A percentile compares a stretch with the other conserved stretches of the same genome.
Evolutionary conservation across 2,797 vertebrate genomes (phyloP).

Genomic region (Anguilla anguilla): DNA sequence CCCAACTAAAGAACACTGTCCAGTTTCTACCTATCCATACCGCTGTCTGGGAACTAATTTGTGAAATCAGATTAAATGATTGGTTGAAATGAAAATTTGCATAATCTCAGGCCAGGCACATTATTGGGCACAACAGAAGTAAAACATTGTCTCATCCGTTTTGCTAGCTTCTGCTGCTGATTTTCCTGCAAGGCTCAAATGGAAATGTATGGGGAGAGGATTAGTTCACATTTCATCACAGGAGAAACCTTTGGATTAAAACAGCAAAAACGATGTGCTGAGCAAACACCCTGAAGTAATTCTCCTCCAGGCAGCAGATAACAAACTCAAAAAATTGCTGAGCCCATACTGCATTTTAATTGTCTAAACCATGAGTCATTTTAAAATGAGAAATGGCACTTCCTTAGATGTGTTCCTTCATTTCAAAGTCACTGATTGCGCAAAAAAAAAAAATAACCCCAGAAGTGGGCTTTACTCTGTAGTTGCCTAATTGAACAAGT

Average conservation of each 20-base stretch:
- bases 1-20: not conserved
- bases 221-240: not conserved
- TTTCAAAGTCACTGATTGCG: not conserved
- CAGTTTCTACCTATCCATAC: not conserved
- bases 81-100: no score
- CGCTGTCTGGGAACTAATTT: not conserved
- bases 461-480: no score
- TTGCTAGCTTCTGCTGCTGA: not conserved
- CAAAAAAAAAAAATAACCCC: no score
- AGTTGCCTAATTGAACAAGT: no score
- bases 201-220: not conserved
- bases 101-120: no score
- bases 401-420: not conserved
- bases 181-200: not conserved
- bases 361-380: not conserved
- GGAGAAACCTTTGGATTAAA: not conserved
- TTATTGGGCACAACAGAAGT: no score
- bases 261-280: not conserved
- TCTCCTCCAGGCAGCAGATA: not conserved
- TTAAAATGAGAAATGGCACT: not conserved
- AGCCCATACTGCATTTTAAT: not conserved
- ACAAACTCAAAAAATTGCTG: not conserved
- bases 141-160: no score
- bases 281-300: not conserved
- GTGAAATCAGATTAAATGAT: not conserved